A percentile compares a stretch with the other conserved stretches of the same genome.
phyloP scores from a whole-genome alignment of 2,797 vertebrate genomes.

The Pangasius macronema region DNA sequence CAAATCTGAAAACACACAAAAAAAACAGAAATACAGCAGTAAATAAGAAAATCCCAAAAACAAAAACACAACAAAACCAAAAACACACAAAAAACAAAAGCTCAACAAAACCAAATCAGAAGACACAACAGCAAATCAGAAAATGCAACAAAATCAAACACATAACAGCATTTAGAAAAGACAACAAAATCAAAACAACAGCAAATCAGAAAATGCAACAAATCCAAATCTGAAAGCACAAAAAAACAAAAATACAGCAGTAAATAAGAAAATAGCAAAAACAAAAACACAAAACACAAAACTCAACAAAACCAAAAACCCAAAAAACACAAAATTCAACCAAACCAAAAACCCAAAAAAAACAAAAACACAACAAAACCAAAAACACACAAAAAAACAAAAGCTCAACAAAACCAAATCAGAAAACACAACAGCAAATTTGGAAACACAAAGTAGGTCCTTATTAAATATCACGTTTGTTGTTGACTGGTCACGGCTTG shows the following conservation, averaged over 20 bases:
- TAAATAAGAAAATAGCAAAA: too few relatives aligned
- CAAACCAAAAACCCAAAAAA: not conserved
- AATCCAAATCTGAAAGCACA: not conserved
- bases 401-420: not conserved
- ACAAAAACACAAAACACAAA: too few relatives aligned
- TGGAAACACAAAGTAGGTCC: not conserved
- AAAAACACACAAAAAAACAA: too few relatives aligned
- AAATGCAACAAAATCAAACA: not conserved
- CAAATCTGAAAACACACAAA: not conserved
- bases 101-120: not conserved
- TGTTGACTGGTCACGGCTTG: not conserved
- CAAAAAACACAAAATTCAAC: not conserved
- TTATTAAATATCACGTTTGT: not conserved
- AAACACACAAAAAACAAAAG: too few relatives aligned
- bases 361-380: not conserved
- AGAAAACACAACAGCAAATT: not conserved
- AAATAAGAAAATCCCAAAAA: not conserved
- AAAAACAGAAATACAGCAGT: not conserved
- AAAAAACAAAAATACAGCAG: too few relatives aligned
- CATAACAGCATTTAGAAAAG: not conserved
- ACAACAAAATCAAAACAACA: too few relatives aligned
- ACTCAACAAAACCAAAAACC: not conserved
- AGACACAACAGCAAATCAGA: not conserved
- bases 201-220: not conserved
- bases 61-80: not conserved